phyloP scores from a whole-genome alignment of 2,888 invertebrate genomes.

The Eubasilissa splendida region DNA sequence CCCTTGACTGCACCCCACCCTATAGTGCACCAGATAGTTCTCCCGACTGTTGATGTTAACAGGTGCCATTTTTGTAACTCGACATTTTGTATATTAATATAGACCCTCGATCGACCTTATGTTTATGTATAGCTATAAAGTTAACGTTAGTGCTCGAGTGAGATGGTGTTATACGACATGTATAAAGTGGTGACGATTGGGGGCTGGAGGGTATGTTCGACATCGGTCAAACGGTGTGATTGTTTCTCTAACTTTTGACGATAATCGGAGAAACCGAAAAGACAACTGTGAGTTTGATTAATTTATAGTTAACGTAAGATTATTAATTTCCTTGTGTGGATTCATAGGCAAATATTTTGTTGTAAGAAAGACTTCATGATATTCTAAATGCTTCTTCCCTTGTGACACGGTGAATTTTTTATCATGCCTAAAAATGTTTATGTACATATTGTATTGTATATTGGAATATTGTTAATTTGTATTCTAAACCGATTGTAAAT shows the following conservation, averaged over 20 bases:
- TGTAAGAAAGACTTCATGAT: conserved; percentile 12
- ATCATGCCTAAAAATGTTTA: conserved; percentile 34
- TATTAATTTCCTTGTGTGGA: conserved; percentile 19
- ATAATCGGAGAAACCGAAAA: conserved; percentile 24
- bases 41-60: conserved; percentile 11
- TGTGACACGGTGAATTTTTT: conserved; percentile 32
- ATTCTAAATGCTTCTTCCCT: conserved; percentile 35
- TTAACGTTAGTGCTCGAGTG: conserved; percentile 7
- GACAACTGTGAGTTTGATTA: conserved; percentile 24
- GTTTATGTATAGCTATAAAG: not conserved
- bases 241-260: conserved; percentile 26
- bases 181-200: conserved; percentile 13
- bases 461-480: conserved; percentile 44
- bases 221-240: conserved; percentile 12
- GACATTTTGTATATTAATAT: conserved; percentile 25
- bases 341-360: conserved; percentile 12
- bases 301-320: conserved; percentile 30
- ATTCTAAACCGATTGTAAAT: conserved; percentile 44
- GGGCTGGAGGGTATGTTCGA: conserved; percentile 22
- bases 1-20: conserved; percentile 9
- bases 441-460: conserved; percentile 41
- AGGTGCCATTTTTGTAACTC: conserved; percentile 44
- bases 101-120: conserved; percentile 16
- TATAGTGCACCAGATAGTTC: not conserved
- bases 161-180: not conserved